A percentile compares a stretch with the other conserved stretches of the same genome.
These are phyloP conservation scores for Ispidina lecontei DNA, from an alignment of 2,797 vertebrate genomes.

Conservation along the genomic window DNA sequence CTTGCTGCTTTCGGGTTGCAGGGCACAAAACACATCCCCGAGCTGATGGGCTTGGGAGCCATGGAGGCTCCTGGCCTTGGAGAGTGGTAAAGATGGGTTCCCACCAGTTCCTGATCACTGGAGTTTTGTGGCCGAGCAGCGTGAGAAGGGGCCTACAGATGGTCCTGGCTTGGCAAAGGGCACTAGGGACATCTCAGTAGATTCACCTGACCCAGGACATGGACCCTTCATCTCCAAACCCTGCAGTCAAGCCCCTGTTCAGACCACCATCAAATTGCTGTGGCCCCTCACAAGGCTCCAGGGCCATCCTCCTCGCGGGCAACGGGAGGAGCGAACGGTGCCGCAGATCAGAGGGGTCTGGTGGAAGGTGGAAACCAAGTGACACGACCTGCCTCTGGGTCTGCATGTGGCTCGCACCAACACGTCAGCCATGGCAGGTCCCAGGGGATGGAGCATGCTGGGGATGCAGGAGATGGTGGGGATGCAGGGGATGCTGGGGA, in stretches of 20 bases:
- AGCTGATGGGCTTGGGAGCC: background rate
- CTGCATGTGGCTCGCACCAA: background rate
- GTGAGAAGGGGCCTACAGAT: rapidly evolving
- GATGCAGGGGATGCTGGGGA: no score
- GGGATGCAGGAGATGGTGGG: background rate
- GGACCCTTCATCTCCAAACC: rapidly evolving
- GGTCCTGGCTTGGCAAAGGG: background rate
- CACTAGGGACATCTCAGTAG: background rate
- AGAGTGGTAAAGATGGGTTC: background rate
- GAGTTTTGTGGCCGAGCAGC: rapidly evolving
- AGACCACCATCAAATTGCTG: background rate
- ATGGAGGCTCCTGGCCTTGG: rapidly evolving
- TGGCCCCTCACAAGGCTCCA: rapidly evolving
- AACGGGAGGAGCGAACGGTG: background rate
- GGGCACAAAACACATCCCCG: background rate
- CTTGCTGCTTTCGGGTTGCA: background rate
- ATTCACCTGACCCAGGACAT: background rate
- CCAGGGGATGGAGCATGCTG: rapidly evolving
- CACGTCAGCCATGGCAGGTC: background rate
- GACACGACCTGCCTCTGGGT: rapidly evolving
- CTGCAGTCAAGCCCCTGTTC: background rate
- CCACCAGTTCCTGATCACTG: background rate
- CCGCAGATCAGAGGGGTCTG: rapidly evolving
- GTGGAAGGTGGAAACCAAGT: background rate
- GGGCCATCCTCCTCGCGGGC: background rate